Base-by-base conservation (phyloP, 2,888 invertebrate genomes). In the Epirrhoe alternata region DNA sequence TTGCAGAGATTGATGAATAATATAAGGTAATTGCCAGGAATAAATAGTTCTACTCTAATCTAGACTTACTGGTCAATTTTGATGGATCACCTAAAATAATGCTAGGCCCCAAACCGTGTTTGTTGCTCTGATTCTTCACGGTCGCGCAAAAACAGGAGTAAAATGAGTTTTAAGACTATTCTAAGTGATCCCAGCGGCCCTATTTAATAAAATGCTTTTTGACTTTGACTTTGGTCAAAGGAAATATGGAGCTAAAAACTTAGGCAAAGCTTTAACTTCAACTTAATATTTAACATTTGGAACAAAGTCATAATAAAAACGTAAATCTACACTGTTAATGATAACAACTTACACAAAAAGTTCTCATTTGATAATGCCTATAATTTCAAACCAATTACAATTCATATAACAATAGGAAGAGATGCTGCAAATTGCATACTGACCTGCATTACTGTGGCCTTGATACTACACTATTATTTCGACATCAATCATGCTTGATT, bases 381-480 rank as follows among this genome's bases (percentile, higher is more conserved):
- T 17, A 49, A 49, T 17, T 17, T 30, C 0, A 31, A 51, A 51
- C 51, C 51, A 51, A 51, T 51, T 51, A 24, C 5, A 24, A 30
- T 30, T 30, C n/a, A 45, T 45, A 30, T 47, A 81, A 81, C 78
- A 80, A 79, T 78, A 73, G 71, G 75, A 55, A 50, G 38, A 2
- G 30, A 55, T 16, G 69, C 74, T 77, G 80, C 79, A n/a, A 50
- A 38, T 84, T 76, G 74, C 78, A 79, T 79, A 69, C 77, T 80
- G 83, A 83, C 85, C 84, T 78, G 83, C 83, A 85, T 82, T 69
- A 59, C 70, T 49, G 71, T 86, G 87, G 71, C 88, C 89, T 88
- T 87, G 85, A 86, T 88, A 85, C 84, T 85, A 84, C 85, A 87
- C 85, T 85, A 87, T 88, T 87, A 88, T 82, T 77, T 75, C 69